Base-by-base conservation (phyloP, 2,797 vertebrate species). In the Sarcoramphus papa region DNA sequence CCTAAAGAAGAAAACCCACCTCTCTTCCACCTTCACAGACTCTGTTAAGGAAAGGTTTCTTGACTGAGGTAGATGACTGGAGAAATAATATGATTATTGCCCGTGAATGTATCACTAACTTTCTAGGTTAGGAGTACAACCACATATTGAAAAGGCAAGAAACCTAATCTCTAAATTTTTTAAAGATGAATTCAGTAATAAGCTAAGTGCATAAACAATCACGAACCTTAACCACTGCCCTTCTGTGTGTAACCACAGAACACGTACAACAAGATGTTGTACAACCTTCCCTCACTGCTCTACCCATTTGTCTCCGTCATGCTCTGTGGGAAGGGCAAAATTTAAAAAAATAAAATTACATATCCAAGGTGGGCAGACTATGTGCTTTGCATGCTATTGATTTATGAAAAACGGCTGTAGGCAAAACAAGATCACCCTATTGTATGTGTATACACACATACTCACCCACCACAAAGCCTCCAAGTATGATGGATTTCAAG, bases 401-500 rank as follows among this genome's bases (percentile, higher is more conserved):
- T 56, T 60, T 22, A 27, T 16, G 50, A 45, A 20, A 37, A 59
- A 28, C 0, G 9, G 24, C 70, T 33, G 33, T 0, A 51, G 43
- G 51, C 60, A 54, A 12, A 85, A 67, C 9, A 24, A 17, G 41
- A 33, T 18, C 35, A 0, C 28, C 2, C 2, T 1, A 6, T 1
- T 41, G 11, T 11, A 13, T 2, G 9, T 25, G 50, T 7, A 4
- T 0, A 11, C 7, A 12, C 19, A 33, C 33, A 7, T 4, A 4
- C 4, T 7, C 72, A 73, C 4, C 27, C 37, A 31, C 3, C 13
- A 3, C 5, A 41, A 18, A 57, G 20, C 41, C 47, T 37, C 31
- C 45, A 8, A 3, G 10, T 0, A 22, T 0, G 0, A 31, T 4
- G 50, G 53, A 40, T 48, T 83, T 48, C 85, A 50, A 43, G 48